Conservation (phyloP, 2,888 invertebrate species). For the Parelbella ahira region DNA sequence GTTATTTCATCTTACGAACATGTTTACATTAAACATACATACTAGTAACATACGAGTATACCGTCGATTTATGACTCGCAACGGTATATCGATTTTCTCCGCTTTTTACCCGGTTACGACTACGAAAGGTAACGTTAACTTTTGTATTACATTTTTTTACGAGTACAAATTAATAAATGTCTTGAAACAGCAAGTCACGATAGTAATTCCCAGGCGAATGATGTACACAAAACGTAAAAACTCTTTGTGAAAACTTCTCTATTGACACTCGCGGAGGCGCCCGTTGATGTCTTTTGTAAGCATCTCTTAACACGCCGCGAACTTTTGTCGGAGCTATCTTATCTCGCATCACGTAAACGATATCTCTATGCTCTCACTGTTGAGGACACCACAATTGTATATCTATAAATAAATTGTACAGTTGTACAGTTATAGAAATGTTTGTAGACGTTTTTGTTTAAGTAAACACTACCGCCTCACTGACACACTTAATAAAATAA, state of each 20-base stretch:
- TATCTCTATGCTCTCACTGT: slow-evolving; percentile 28
- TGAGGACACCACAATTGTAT: slow-evolving; percentile 26
- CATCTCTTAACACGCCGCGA: slow-evolving; percentile 23
- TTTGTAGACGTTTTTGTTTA: slow-evolving; percentile 1
- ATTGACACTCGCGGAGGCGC: slow-evolving; percentile 41
- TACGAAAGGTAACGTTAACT: slow-evolving; percentile 16
- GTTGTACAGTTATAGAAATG: slow-evolving; percentile 25
- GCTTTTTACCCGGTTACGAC: slow-evolving; percentile 13
- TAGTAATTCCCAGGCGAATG: slow-evolving; percentile 36
- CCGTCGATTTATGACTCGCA: slow-evolving; percentile 15
- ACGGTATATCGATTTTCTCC: slow-evolving; percentile 22
- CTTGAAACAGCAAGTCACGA: slow-evolving; percentile 40
- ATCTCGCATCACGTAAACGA: slow-evolving; percentile 40
- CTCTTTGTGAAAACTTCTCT: slow-evolving; percentile 37
- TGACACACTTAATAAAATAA: slow-evolving; percentile 46
- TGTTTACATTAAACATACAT: slow-evolving; percentile 9
- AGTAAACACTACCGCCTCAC: slow-evolving; percentile 33
- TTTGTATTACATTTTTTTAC: slow-evolving; percentile 23
- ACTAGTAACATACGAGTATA: slow-evolving; percentile 3
- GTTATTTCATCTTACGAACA: background rate
- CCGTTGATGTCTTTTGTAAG: slow-evolving; percentile 73
- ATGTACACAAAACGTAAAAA: slow-evolving; percentile 41
- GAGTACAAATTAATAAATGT: slow-evolving; percentile 30
- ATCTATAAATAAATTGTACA: slow-evolving; percentile 29
- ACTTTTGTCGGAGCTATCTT: slow-evolving; percentile 38